phyloP scores from a whole-genome alignment of 2,113 vertebrate species.

The Aepyceros melampus region DNA sequence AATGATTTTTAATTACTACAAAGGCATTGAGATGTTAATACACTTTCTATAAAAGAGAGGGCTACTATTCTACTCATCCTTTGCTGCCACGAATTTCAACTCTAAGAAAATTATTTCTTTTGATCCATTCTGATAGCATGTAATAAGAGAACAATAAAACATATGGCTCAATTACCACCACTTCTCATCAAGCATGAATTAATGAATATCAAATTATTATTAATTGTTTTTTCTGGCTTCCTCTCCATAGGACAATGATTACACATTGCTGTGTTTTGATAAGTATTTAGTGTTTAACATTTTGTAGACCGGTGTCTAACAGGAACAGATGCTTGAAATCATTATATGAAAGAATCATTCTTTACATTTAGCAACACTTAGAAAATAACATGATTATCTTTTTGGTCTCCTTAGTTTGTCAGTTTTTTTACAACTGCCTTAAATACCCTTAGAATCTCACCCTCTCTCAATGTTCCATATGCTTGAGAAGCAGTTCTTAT shows the following conservation, averaged over 20 bases:
- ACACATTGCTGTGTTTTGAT: constrained; percentile 54
- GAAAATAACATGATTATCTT: background rate
- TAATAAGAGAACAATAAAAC: constrained; percentile 77
- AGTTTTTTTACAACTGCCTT: background rate
- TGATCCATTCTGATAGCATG: constrained; percentile 72
- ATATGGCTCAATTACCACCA: constrained; percentile 74
- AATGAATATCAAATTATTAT: constrained; percentile 78
- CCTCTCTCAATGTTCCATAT: background rate
- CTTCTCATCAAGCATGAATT: constrained; percentile 75
- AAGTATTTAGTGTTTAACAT: constrained; percentile 57
- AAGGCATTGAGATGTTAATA: constrained; percentile 82
- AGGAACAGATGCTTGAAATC: constrained; percentile 19
- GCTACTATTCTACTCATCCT: constrained; percentile 52
- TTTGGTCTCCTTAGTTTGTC: background rate
- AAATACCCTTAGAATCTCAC: background rate
- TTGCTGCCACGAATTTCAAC: constrained; percentile 71
- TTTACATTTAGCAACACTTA: constrained; percentile 37
- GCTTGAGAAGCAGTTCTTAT: background rate
- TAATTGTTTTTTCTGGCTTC: constrained; percentile 74
- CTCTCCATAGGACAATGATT: constrained; percentile 46
- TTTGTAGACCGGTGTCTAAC: constrained; percentile 24
- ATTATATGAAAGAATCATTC: constrained; percentile 1
- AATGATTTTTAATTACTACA: constrained; percentile 76
- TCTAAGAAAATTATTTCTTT: constrained; percentile 79
- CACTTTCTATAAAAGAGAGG: constrained; percentile 65